These are phyloP conservation scores for Sialis fuliginosa DNA, from an alignment of 2,888 invertebrate genomes.

Conservation along the genomic window DNA sequence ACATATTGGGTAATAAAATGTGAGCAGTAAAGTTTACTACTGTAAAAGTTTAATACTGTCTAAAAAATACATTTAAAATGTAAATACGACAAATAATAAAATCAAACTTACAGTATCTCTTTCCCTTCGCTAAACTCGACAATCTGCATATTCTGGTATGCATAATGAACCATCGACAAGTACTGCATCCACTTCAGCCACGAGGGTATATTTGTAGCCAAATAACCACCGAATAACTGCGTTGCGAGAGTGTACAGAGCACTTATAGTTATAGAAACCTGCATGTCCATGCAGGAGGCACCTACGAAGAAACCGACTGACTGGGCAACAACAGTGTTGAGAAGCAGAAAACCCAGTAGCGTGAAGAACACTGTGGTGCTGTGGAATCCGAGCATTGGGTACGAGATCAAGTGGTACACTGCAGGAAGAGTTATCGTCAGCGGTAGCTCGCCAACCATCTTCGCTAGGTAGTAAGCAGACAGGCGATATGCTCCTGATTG, in stretches of 20 bases:
- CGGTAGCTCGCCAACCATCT: constrained; percentile 65
- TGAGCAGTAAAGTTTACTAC: too few relatives aligned
- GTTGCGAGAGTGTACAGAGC: constrained; percentile 60
- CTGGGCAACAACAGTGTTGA: constrained; percentile 58
- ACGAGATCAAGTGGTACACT: constrained; percentile 57
- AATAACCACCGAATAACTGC: constrained; percentile 57
- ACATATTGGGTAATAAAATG: too few relatives aligned
- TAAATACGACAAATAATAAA: background rate
- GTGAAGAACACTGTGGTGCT: constrained; percentile 47
- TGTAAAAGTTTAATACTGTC: constrained; percentile 1
- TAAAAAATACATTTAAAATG: background rate
- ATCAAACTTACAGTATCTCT: constrained; percentile 40
- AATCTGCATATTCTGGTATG: constrained; percentile 66
- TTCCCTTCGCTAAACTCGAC: constrained; percentile 55
- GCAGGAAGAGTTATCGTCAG: constrained; percentile 56
- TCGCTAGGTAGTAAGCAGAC: constrained; percentile 65
- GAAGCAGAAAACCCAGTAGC: constrained; percentile 45
- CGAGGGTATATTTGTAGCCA: constrained; percentile 52
- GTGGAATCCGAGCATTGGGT: constrained; percentile 53
- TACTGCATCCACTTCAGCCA: constrained; percentile 60
- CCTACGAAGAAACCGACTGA: constrained; percentile 67
- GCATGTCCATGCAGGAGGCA: constrained; percentile 57
- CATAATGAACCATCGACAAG: constrained; percentile 61
- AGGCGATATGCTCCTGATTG: constrained; percentile 60
- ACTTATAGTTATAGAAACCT: constrained; percentile 59